phyloP scores from a whole-genome alignment of 2,113 vertebrate species.

The Callocephalon fimbriatum region DNA sequence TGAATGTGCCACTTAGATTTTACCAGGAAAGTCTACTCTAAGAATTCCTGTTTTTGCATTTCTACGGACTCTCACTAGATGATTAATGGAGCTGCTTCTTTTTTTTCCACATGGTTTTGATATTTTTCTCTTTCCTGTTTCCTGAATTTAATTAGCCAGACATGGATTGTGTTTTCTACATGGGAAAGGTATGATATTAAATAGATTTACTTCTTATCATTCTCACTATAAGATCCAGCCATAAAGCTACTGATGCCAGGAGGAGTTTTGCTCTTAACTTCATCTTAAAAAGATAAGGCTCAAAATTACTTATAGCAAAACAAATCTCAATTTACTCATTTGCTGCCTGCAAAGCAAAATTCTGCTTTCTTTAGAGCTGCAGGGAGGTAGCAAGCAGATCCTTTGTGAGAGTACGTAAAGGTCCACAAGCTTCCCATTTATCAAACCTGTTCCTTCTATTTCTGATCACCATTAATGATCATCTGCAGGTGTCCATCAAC shows the following conservation, averaged over 20 bases:
- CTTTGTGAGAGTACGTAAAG: background rate
- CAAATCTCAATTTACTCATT: background rate
- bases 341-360: background rate
- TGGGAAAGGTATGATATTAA: background rate
- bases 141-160: background rate
- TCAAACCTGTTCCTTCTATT: background rate
- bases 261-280: background rate
- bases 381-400: background rate
- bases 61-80: background rate
- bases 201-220: background rate
- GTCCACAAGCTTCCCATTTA: background rate
- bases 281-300: background rate
- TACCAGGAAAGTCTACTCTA: background rate
- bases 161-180: background rate
- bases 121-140: background rate
- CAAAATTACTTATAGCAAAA: background rate
- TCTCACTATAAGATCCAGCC: background rate
- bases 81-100: background rate
- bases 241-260: background rate
- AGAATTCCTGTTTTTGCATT: background rate
- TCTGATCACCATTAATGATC: fast-evolving
- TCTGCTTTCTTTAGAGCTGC: background rate
- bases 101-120: background rate
- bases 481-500: fast-evolving
- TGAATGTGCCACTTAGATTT: background rate